Evolutionary conservation across 2,797 vertebrate genomes (phyloP), one percentile per base, ranked within the genome.

Genomic region (Malurus splendens): DNA sequence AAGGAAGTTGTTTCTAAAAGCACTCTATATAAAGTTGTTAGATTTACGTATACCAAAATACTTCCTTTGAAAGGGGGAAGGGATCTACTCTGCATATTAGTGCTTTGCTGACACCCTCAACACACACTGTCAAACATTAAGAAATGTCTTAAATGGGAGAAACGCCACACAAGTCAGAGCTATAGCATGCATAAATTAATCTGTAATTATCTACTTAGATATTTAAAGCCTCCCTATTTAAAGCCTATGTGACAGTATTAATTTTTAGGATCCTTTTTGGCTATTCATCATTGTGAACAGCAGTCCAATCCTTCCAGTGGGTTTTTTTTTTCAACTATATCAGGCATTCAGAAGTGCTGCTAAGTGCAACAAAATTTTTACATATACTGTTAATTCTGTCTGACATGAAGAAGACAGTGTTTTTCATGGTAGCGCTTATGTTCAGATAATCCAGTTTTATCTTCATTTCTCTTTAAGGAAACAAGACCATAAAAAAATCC

Each of bases 191-290:
- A 80, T 71, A 87, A 93, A 61, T 76, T 23, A 59, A 61, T 91
- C 59, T 84, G 61, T 60, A 12, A 12, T 36, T 36, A 36, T 86
- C 20, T 72, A 39, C 44, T 64, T 72, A 42, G 24, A 19, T 84
- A 73, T 90, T 93, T 94, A 95, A 93, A 91, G 68, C 52, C 72
- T 82, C 39, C 86, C 85, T 33, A 8, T 32, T 32, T 32, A 32
- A 32, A 32, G 32, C 32, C 32, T 74, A 68, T 86, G 47, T 18
- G 16, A 59, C 24, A 19, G 28, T n/a, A 68, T 91, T 90, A 52
- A 60, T 82, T 84, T 82, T 44, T 2, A 32, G 38, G 19, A 84
- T 76, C 33, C 86, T 80, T 83, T 77, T 74, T 60, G 47, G 22
- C 28, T 84, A 61, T 87, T 87, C 32, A 52, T 91, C 59, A 82